Evolutionary conservation across 2,888 invertebrate genomes (phyloP).

Genomic region (Phymatocera aterrima): DNA sequence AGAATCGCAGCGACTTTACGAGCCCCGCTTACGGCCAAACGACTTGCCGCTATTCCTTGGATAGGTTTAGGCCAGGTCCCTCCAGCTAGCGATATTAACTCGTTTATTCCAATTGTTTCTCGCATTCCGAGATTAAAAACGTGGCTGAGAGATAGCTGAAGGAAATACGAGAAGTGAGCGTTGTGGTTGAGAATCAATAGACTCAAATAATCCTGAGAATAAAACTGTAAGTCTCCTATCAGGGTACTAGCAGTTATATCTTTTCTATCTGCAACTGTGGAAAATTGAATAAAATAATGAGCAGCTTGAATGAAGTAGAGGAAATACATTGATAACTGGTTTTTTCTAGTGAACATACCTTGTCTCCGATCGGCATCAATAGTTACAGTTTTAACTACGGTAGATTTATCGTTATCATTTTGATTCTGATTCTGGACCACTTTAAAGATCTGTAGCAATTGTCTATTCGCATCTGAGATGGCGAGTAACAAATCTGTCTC

Average conservation of each 20-base stretch:
- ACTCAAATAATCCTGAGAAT: slow-evolving; percentile 84
- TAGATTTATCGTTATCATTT: slow-evolving; percentile 52
- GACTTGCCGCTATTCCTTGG: slow-evolving; percentile 72
- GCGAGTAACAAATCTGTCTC: slow-evolving; percentile 66
- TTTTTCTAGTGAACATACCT: slow-evolving; percentile 57
- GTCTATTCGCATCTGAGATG: slow-evolving; percentile 61
- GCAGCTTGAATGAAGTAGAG: too few species aligned
- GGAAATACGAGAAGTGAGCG: slow-evolving; percentile 63
- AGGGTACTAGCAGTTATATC: slow-evolving; percentile 54
- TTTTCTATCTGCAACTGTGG: slow-evolving; percentile 1
- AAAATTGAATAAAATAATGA: background rate
- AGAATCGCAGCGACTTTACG: slow-evolving; percentile 90
- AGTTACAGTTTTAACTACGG: slow-evolving; percentile 57
- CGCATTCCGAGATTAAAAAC: slow-evolving; percentile 51
- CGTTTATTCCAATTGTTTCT: slow-evolving; percentile 59
- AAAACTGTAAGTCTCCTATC: slow-evolving; percentile 86
- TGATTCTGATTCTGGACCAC: slow-evolving; percentile 56
- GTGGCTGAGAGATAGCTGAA: slow-evolving; percentile 66
- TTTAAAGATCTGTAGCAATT: slow-evolving; percentile 65
- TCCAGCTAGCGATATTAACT: slow-evolving; percentile 58
- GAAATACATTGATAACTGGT: background rate
- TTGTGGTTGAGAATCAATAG: slow-evolving; percentile 75
- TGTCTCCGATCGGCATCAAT: slow-evolving; percentile 64
- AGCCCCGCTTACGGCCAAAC: slow-evolving; percentile 90
- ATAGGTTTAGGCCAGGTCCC: slow-evolving; percentile 65